Conservation (phyloP, 2,113 vertebrate genomes). For the Gymnobelideus leadbeateri region DNA sequence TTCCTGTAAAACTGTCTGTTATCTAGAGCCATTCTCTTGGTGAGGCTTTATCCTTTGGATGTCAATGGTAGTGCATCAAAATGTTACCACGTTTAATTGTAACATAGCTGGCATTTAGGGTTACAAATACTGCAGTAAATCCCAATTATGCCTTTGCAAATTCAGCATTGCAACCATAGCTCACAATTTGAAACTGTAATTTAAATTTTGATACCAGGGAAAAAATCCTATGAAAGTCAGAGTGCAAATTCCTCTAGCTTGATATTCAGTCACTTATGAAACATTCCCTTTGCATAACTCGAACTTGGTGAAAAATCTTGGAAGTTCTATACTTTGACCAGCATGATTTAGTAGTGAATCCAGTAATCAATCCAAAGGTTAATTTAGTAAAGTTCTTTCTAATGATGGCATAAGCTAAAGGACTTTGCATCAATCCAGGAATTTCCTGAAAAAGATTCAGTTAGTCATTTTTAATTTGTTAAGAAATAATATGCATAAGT, state of each 20-base stretch:
- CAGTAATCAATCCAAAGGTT: conserved; percentile 1
- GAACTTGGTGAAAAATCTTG: neutral
- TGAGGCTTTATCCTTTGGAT: conserved; percentile 59
- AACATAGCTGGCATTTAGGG: conserved; percentile 75
- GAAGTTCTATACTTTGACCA: neutral
- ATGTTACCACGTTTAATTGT: conserved; percentile 73
- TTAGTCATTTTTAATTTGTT: neutral
- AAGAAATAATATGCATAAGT: neutral
- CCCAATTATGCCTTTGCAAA: conserved; percentile 75
- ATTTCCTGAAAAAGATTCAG: neutral
- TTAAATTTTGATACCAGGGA: conserved; percentile 59
- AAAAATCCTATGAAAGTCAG: conserved; percentile 52
- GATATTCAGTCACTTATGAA: conserved; percentile 12
- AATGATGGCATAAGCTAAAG: neutral
- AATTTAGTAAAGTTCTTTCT: neutral
- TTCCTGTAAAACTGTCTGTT: conserved; percentile 74
- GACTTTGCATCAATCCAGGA: neutral
- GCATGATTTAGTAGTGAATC: conserved; percentile 14
- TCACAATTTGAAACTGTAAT: conserved; percentile 71
- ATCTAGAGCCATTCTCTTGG: conserved; percentile 62
- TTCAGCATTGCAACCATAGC: conserved; percentile 62
- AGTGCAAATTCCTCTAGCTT: conserved; percentile 8
- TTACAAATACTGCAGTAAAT: conserved; percentile 51
- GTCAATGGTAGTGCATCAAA: conserved; percentile 74
- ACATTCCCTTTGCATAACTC: neutral